phyloP scores from a whole-genome alignment of 1,140 invertebrate genomes.

The Drosophila tropicalis region DNA sequence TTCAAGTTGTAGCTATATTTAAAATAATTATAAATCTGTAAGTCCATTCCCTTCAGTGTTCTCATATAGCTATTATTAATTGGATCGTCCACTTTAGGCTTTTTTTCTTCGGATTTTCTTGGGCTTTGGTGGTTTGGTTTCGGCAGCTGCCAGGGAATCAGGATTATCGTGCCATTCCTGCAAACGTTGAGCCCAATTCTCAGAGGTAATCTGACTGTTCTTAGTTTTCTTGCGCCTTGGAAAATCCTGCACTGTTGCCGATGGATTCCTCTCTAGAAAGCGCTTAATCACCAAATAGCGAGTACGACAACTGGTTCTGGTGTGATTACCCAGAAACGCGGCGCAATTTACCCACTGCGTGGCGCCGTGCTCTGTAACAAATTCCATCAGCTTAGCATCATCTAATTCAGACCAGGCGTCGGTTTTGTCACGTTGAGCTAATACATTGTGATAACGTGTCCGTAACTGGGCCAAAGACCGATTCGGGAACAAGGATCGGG shows the following conservation, averaged over 20 bases:
- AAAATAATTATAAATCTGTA: slow-evolving; percentile 55
- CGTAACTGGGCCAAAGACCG: slow-evolving; percentile 85
- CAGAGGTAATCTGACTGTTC: slow-evolving; percentile 40
- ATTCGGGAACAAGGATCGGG: slow-evolving; percentile 84
- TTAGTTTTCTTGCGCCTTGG: slow-evolving; percentile 52
- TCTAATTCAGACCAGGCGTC: slow-evolving; percentile 84
- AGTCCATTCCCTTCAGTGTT: slow-evolving; percentile 27
- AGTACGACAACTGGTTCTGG: slow-evolving; percentile 84
- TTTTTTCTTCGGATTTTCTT: slow-evolving; percentile 1
- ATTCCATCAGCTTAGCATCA: slow-evolving; percentile 81
- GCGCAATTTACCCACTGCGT: slow-evolving; percentile 84
- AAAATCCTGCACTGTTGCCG: slow-evolving; percentile 64
- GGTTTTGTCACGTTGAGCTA: slow-evolving; percentile 78
- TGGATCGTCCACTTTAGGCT: neutral
- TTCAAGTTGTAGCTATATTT: slow-evolving; percentile 70
- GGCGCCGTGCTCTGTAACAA: slow-evolving; percentile 77
- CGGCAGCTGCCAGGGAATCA: neutral
- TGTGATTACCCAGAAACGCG: slow-evolving; percentile 80
- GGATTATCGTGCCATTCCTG: slow-evolving; percentile 56
- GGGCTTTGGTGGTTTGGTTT: neutral
- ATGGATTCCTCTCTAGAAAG: slow-evolving; percentile 78
- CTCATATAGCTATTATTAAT: neutral
- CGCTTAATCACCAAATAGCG: slow-evolving; percentile 82
- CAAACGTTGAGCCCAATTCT: slow-evolving; percentile 74
- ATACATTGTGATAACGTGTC: slow-evolving; percentile 84